phyloP scores from a whole-genome alignment of 2,888 invertebrate species.

The Lycia hirtaria region DNA sequence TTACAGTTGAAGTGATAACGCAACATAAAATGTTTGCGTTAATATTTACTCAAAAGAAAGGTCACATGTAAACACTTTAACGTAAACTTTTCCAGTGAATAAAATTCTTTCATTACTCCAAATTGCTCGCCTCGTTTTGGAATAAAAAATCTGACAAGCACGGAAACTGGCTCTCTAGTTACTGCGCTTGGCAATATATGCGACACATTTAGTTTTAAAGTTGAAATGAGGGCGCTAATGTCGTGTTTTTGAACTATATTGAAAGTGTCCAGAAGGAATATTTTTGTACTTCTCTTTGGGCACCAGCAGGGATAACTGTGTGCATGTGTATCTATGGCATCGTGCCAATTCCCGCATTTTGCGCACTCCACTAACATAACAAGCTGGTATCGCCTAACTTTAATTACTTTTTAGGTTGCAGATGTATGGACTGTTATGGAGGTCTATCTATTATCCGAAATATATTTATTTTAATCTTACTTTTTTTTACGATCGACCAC shows the following conservation, averaged over 20 bases:
- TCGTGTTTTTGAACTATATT: too few species aligned
- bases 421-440: conserved; percentile 5
- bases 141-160: not conserved
- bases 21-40: too few species aligned
- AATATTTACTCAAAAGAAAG: not conserved
- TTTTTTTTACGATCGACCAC: too few species aligned
- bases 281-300: not conserved
- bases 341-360: conserved; percentile 24
- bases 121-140: conserved; percentile 7
- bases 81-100: not conserved
- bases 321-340: conserved; percentile 18
- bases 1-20: too few species aligned
- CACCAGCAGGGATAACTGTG: not conserved
- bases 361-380: conserved; percentile 20
- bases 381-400: conserved; percentile 15
- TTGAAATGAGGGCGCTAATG: not conserved
- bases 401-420: conserved; percentile 21
- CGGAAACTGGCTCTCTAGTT: conserved; percentile 14
- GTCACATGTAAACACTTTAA: not conserved
- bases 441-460: not conserved
- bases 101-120: not conserved
- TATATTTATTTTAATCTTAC: not conserved
- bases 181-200: not conserved
- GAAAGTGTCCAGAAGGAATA: too few species aligned
- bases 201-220: not conserved